Evolutionary conservation across 2,797 vertebrate species (phyloP), one percentile per base, ranked within the genome.

Genomic region (Vireo griseus): DNA sequence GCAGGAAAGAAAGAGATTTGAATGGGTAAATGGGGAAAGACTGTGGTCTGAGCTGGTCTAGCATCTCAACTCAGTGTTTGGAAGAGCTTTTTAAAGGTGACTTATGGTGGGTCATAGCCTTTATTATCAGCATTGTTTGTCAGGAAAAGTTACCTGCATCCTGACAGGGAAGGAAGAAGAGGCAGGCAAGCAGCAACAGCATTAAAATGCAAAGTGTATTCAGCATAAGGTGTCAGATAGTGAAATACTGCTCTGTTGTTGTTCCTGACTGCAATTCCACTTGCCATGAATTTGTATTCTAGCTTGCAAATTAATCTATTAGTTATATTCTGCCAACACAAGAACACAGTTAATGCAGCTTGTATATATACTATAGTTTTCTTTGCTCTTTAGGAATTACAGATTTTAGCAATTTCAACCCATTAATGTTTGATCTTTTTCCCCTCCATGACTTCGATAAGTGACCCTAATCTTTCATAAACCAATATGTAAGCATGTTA

Each of bases 151-250:
- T 75, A 54, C 48, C 31, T 91, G 28, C 26, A 84, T 68, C 35
- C 44, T 92, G 58, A 57, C 33, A 63, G 50, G 42, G 20, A 62
- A 42, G 15, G 37, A 78, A 63, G 42, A 89, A 52, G 8, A 81
- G 66, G 29, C 47, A 79, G 58, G 54, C 48, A 78, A 77, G 45
- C 10, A 86, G 45, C 42, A 86, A 59, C 37, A 88, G 9, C 73
- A 83, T 95, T 76, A 76, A 92, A 92, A 94, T 92, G 48, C 79
- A 80, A 95, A 85, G n/a, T 35, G n/a, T 87, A 50, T 88, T 91
- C 93, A 92, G 65, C 83, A 94, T 57, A 58, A 67, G 19, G 62
- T 90, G 71, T 93, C 95, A 95, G 74, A 84, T 21, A 58, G 65
- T 82, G 75, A 95, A 94, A 92, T 62, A 93, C 76, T 88, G 61